phyloP scores from a whole-genome alignment of 53 echinoderm and acorn worm species.

The Zoroaster sp. region DNA sequence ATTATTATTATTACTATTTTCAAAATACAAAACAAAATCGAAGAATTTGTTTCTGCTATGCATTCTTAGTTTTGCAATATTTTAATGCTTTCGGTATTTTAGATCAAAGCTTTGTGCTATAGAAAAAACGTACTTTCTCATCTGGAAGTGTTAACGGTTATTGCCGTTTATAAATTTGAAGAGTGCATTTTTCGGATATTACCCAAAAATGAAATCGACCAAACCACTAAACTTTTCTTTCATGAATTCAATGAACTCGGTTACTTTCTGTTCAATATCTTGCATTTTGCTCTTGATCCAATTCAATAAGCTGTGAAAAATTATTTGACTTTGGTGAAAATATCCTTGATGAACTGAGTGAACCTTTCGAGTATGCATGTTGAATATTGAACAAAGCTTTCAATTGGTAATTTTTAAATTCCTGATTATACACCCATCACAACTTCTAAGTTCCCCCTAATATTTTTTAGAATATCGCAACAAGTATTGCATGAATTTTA shows the following conservation, averaged over 20 bases:
- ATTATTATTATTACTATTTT: too few relatives aligned
- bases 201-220: constrained; percentile 31
- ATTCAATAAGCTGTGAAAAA: constrained; percentile 19
- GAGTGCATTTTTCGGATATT: not conserved
- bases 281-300: constrained; percentile 35
- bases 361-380: not conserved
- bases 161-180: not conserved
- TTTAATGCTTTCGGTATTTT: not conserved
- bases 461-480: too few relatives aligned
- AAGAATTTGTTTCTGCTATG: too few relatives aligned
- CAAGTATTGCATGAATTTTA: too few relatives aligned
- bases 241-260: not conserved
- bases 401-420: not conserved
- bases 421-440: not conserved
- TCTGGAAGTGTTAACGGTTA: not conserved
- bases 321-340: constrained; percentile 16
- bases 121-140: not conserved
- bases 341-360: not conserved
- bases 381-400: not conserved
- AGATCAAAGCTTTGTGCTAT: not conserved
- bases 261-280: not conserved
- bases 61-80: too few relatives aligned
- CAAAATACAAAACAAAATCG: too few relatives aligned
- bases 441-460: too few relatives aligned
- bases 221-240: constrained; percentile 13